Base-by-base conservation (phyloP, 1,140 invertebrate genomes). In the Panulirus ornatus region DNA sequence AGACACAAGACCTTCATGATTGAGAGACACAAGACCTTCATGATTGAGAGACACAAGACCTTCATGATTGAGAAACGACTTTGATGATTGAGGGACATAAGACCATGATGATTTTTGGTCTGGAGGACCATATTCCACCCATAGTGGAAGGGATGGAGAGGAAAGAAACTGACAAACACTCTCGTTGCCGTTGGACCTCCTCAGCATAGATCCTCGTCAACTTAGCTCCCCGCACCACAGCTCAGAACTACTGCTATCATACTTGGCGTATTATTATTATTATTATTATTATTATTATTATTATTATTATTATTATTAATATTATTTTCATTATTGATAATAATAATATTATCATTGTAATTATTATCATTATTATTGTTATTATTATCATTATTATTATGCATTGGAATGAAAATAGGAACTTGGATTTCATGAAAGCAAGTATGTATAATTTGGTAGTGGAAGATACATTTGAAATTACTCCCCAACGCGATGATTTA, bases 211-310 rank as follows among this genome's bases (percentile, higher is more conserved):
- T 58, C 22, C 11, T 11, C 22, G 22, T 22, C 22, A 58, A 58
- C 51, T 22, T 11, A 58, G 51, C 51, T 22, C 22, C 51, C 51
- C 51, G 11, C 11, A 11, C 51, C 22, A 58, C 11, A 58, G 11
- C 22, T 11, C 11, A 58, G 11, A 58, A 58, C 11, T 11, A 58
- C 11, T 11, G 11, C 11, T 11, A 58, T 11, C 11, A 58, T 11
- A 58, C 11, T 58, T 11, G 11, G 11, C 11, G 11, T 58, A 58
- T 58, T 58, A 58, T 58, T 58, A 58, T 58, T 58, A 58, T 58
- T 58, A 58, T 58, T 58, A 58, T 58, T 58, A 58, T 58, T 58
- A 58, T 58, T 58, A 58, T 58, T 58, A 58, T 58, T 58, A 58
- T 58, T 58, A 58, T 58, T 58, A 58, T 58, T 58, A 58, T 58